Evolutionary conservation across 23 tunicate genomes (phyloP).

Genomic region (Halocynthia roretzi): DNA sequence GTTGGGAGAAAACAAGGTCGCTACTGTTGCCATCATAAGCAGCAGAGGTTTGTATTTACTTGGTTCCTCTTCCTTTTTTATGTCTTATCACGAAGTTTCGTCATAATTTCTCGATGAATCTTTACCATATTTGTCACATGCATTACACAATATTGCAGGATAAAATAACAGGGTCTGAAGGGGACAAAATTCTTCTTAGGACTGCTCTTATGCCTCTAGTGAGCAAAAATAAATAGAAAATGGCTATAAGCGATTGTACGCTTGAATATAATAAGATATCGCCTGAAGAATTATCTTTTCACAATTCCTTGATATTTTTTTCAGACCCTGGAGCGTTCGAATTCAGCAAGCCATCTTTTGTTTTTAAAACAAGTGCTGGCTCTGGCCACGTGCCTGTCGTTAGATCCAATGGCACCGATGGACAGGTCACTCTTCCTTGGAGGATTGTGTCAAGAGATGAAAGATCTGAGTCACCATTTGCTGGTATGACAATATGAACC

Average conservation of each 20-base stretch:
- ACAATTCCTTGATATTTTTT: background rate
- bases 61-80: background rate
- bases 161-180: no score
- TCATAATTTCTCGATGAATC: background rate
- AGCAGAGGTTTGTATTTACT: constrained; percentile 50
- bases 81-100: background rate
- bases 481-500: constrained; percentile 30
- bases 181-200: background rate
- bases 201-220: no score
- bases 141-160: no score
- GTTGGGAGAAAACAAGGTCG: constrained; percentile 46
- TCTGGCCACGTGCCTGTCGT: constrained; percentile 68
- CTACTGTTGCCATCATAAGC: constrained; percentile 68
- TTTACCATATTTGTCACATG: background rate
- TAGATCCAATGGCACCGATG: constrained; percentile 94
- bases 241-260: no score
- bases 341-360: constrained; percentile 90
- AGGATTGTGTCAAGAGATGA: constrained; percentile 58
- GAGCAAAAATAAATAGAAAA: no score
- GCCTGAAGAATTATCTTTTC: no score
- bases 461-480: constrained; percentile 63
- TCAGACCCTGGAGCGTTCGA: constrained; percentile 91
- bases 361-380: constrained; percentile 46
- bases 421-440: constrained; percentile 74
- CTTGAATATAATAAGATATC: no score